Evolutionary conservation across 2,113 vertebrate genomes (phyloP), one percentile per base, ranked within the genome.

Genomic region (Pseudorectes ferrugineus): DNA sequence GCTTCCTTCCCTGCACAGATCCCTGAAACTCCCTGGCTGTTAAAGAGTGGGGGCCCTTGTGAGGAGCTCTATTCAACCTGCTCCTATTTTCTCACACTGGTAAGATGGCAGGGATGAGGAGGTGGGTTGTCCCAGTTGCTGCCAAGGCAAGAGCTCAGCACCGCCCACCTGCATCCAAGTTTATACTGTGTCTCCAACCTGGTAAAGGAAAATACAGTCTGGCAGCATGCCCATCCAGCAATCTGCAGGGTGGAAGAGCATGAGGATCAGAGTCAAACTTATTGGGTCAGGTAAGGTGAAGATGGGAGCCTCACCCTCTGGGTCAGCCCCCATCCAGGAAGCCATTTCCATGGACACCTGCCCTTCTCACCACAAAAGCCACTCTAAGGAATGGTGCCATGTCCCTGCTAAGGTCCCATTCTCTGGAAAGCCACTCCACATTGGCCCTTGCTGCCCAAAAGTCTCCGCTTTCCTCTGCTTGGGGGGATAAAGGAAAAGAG

Each of bases 311-410:
- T 76, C 40, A n/a, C 2, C 2, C 4, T 57, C 38, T 1, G 3
- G 23, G 57, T 22, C 67, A 93, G 40, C 23, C 6, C 35, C 7
- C 36, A 48, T 8, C 4, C n/a, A 71, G 15, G 24, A 36, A 29
- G 42, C 33, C 9, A 15, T n/a, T 49, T 38, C 24, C 18, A 51
- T 0, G 1, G 9, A 38, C 12, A 33, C 5, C 11, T 65, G 38
- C 35, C 12, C 25, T 92, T 85, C 25, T 36, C 35, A 22, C 42
- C 36, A 55, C 18, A 40, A 88, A 78, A 90, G 4, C 21, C 29
- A 19, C 29, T 25, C 42, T 43, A 19, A 93, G 22, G n/a, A 91
- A 42, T 2, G 0, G 14, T 52, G 40, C 19, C 3, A 3, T 13
- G 25, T 23, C 36, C 61, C 48, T 89, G 45, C 22, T 85, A 71